Percentiles rank a stretch among this genome's conserved stretches.
Evolutionary conservation across 2,797 vertebrate genomes (phyloP).

Genomic region (Tachyglossus aculeatus): DNA sequence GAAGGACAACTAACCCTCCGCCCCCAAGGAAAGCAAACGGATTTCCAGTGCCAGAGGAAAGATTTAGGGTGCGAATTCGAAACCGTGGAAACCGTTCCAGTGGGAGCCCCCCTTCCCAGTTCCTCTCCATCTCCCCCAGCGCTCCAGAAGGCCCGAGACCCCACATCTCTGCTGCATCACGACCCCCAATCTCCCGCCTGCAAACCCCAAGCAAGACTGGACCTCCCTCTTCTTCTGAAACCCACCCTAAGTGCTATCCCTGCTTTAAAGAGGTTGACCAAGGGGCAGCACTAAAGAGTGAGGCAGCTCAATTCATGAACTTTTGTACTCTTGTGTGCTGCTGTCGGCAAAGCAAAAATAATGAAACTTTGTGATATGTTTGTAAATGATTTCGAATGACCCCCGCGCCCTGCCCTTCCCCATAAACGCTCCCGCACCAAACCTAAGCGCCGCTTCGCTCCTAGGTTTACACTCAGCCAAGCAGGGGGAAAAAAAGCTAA

Average conservation of each 20-base stretch:
- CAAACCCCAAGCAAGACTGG: background rate
- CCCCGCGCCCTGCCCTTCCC: slow-evolving; percentile 84
- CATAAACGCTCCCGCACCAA: slow-evolving; percentile 75
- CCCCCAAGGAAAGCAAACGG: slow-evolving; percentile 3
- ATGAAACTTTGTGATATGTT: slow-evolving; percentile 92
- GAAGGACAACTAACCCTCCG: no score
- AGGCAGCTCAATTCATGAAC: slow-evolving; percentile 83
- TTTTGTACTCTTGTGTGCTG: slow-evolving; percentile 86
- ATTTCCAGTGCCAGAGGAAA: background rate
- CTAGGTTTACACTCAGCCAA: slow-evolving; percentile 51
- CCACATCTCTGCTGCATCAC: no score
- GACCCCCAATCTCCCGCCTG: no score
- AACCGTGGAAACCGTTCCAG: no score
- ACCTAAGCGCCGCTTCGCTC: slow-evolving; percentile 59
- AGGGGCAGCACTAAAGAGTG: slow-evolving; percentile 68
- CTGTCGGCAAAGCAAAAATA: slow-evolving; percentile 88
- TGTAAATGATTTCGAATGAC: slow-evolving; percentile 93
- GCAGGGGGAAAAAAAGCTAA: slow-evolving; percentile 48
- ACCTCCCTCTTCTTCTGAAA: background rate
- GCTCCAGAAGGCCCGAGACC: no score
- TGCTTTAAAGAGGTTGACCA: slow-evolving; percentile 60
- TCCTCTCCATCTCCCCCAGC: no score
- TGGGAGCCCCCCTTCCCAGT: no score
- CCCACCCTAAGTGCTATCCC: slow-evolving; percentile 53
- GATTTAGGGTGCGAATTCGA: no score